phyloP scores from a whole-genome alignment of 2,888 invertebrate genomes.

The Synergus gifuensis region DNA sequence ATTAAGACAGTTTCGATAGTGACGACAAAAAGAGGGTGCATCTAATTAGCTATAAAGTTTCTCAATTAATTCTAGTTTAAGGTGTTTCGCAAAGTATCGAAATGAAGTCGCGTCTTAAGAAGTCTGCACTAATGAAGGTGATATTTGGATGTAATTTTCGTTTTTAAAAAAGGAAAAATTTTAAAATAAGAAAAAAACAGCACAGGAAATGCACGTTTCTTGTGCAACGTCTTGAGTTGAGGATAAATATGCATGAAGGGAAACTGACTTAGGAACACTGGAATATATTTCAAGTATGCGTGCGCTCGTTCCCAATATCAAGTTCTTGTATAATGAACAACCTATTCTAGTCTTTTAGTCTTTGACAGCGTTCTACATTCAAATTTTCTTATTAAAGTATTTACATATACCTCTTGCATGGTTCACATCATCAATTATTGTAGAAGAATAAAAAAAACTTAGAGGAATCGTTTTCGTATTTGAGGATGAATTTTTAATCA shows the following conservation, averaged over 20 bases:
- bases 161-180: neutral
- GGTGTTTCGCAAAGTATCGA: neutral
- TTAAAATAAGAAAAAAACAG: neutral
- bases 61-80: neutral
- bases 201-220: neutral
- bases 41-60: neutral
- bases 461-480: neutral
- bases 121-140: neutral
- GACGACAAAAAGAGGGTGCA: neutral
- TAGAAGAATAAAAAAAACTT: neutral
- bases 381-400: neutral
- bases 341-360: neutral
- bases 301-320: neutral
- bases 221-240: neutral
- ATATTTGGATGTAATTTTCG: neutral
- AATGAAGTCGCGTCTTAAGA: neutral
- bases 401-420: neutral
- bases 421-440: neutral
- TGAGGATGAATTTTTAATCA: neutral
- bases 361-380: neutral
- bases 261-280: slow-evolving; percentile 11
- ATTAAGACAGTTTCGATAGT: neutral
- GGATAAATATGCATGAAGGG: slow-evolving; percentile 24
- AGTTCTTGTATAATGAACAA: neutral
- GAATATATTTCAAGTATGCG: slow-evolving; percentile 14